Conservation (phyloP, 1,140 invertebrate genomes). For the Pemphigus obesinymphae region DNA sequence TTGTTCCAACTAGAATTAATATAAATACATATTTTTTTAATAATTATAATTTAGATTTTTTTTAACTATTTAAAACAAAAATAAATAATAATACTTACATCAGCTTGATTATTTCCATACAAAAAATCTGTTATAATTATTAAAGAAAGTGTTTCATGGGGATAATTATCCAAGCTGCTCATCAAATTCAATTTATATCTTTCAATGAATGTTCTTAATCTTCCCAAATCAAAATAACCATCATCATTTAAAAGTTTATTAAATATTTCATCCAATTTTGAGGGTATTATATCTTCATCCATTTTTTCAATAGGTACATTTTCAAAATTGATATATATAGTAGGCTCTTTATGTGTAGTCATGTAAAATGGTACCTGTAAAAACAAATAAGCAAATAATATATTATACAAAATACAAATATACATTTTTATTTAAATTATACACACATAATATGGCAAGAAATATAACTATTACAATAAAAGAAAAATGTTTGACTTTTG, state of each 20-base stretch:
- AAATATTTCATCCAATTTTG: constrained; percentile 59
- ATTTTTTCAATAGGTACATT: constrained; percentile 72
- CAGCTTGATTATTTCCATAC: constrained; percentile 68
- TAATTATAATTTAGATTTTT: neutral
- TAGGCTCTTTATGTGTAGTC: constrained; percentile 66
- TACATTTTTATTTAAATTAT: too few species aligned
- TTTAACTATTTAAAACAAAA: neutral
- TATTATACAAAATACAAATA: too few species aligned
- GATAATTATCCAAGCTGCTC: constrained; percentile 67
- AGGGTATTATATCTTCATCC: constrained; percentile 54
- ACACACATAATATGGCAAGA: too few species aligned
- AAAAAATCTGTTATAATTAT: constrained; percentile 75
- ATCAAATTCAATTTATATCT: constrained; percentile 67
- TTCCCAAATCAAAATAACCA: constrained; percentile 67
- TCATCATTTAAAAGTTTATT: constrained; percentile 52
- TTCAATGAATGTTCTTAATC: constrained; percentile 67
- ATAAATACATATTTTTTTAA: constrained; percentile 24
- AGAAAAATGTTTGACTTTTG: too few species aligned
- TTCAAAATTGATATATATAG: constrained; percentile 67
- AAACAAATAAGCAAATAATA: constrained; percentile 43
- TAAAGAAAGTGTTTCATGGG: constrained; percentile 69
- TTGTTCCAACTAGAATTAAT: constrained; percentile 60
- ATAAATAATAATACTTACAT: constrained; percentile 58
- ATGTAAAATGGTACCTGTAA: constrained; percentile 63
- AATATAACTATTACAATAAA: too few species aligned